Evolutionary conservation across 1,140 invertebrate genomes (phyloP).

Genomic region (Lasioglossum albipes): DNA sequence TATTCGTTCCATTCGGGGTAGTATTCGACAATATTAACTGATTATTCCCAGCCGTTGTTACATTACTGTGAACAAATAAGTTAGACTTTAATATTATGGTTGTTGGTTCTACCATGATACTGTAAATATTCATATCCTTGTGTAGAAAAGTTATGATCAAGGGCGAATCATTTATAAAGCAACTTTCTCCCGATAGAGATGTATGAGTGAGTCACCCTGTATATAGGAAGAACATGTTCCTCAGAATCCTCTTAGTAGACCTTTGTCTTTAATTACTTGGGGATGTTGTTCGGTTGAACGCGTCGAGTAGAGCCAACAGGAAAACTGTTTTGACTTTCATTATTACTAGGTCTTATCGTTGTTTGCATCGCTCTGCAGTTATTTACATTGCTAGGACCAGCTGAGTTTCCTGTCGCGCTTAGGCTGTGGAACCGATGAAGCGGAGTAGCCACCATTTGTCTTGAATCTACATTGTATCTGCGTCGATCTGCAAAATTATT

Average conservation of each 20-base stretch:
- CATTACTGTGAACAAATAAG: conserved; percentile 61
- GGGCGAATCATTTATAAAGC: conserved; percentile 69
- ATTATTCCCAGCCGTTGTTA: conserved; percentile 68
- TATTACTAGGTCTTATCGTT: conserved; percentile 56
- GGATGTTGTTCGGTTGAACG: conserved; percentile 65
- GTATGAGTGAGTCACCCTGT: conserved; percentile 74
- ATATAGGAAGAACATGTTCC: conserved; percentile 75
- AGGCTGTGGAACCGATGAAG: conserved; percentile 85
- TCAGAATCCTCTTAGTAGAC: conserved; percentile 72
- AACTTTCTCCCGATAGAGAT: conserved; percentile 57
- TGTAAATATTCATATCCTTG: neutral
- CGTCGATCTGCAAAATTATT: conserved; percentile 59
- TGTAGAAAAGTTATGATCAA: conserved; percentile 16
- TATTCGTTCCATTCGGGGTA: conserved; percentile 62
- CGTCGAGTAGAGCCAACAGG: conserved; percentile 56
- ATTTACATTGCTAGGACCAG: conserved; percentile 65
- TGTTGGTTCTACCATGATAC: neutral
- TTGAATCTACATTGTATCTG: conserved; percentile 58
- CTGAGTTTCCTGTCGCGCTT: conserved; percentile 77
- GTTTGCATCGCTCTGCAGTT: conserved; percentile 54
- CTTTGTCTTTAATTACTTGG: conserved; percentile 74
- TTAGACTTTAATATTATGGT: neutral
- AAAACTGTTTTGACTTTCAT: conserved; percentile 60
- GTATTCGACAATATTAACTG: conserved; percentile 63
- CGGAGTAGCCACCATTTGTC: conserved; percentile 85